Evolutionary conservation across 2,888 invertebrate genomes (phyloP), one percentile per base, ranked within the genome.

Genomic region (Carpatolechia fugitivella): DNA sequence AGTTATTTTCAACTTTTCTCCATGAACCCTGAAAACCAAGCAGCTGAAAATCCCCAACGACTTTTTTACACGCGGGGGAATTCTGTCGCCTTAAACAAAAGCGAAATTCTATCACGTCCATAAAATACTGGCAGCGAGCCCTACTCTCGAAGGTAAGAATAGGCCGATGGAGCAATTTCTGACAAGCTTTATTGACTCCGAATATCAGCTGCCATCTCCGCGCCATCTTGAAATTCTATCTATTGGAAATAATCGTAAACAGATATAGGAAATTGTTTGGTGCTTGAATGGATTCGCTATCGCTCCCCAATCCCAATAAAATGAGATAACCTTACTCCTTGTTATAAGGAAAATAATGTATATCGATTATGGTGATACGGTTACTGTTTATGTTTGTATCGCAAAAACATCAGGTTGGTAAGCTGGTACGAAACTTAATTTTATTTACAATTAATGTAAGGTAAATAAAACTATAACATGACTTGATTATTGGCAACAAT

Each of bases 181-280:
- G 44, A 13, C 44, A 44, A 44, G 44, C 20, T 44, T 44, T 44
- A 44, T 44, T 44, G 44, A 44, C n/a, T 44, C 29, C 18, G 18
- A 29, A 44, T 44, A 44, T 44, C 20, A 20, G 44, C 1, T 24
- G 44, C 44, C 44, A 41, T 16, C 20, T 16, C 10, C 18, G 18
- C 40, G 18, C 40, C 40, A 44, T 44, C 44, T 44, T 44, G 44
- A 29, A 44, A 44, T 44, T 44, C 44, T 44, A 44, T 44, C 44
- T 44, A 13, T 44, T 24, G 44, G 44, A 44, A 44, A 44, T 44
- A 29, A 44, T 44, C 44, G 44, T 44, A 29, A 29, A 44, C 44
- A 44, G 44, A 44, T 44, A 44, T 44, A 24, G 44, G 44, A 44
- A 44, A 44, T 44, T 29, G 44, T 44, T 44, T 29, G 29, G n/a